These are phyloP conservation scores for Podiceps cristatus DNA, from an alignment of 2,113 vertebrate species.

Conservation along the genomic window DNA sequence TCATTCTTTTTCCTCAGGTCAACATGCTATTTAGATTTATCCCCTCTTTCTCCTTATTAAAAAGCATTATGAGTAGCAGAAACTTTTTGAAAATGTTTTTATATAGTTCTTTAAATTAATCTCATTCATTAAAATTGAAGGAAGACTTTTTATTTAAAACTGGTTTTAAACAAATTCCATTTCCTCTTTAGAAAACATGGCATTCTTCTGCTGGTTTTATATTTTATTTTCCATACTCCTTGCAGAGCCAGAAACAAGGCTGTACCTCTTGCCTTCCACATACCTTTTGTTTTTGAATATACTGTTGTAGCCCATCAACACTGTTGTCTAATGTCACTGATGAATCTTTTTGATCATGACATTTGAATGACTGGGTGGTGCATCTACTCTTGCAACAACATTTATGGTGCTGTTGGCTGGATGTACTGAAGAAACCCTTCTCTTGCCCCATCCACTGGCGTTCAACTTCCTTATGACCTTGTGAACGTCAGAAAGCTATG, in stretches of 20 bases:
- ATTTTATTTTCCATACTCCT: neutral
- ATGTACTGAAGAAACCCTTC: neutral
- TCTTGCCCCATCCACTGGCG: neutral
- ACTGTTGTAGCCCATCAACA: neutral
- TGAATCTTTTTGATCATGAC: neutral
- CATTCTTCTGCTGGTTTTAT: neutral
- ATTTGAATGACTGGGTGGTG: neutral
- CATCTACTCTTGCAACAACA: neutral
- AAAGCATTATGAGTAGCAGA: neutral
- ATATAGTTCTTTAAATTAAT: neutral
- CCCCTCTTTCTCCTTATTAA: neutral
- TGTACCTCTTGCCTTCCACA: neutral
- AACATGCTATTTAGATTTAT: neutral
- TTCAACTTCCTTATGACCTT: neutral
- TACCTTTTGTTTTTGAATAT: neutral
- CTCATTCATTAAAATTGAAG: neutral
- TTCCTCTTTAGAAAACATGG: neutral
- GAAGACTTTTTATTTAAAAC: neutral
- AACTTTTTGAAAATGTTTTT: neutral
- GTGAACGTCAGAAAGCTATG: neutral
- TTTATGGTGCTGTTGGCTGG: neutral
- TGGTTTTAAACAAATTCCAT: neutral
- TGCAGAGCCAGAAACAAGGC: neutral
- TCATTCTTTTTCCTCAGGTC: neutral
- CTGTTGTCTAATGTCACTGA: neutral